Evolutionary conservation across 2,888 invertebrate genomes (phyloP).

Genomic region (Pseudanteris insignis): DNA sequence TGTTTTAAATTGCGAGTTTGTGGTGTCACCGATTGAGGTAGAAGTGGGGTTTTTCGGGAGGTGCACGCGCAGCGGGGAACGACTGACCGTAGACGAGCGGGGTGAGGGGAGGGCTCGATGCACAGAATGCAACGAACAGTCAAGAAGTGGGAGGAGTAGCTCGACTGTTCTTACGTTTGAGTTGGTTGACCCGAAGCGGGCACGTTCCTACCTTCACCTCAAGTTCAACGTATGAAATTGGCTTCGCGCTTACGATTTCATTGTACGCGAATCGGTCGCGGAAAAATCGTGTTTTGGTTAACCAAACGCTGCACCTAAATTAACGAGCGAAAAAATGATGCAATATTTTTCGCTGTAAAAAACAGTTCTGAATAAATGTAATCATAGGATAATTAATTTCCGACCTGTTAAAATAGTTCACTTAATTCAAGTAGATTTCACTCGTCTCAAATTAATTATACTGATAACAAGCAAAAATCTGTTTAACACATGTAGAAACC

Average conservation of each 20-base stretch:
- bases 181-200: constrained; percentile 64
- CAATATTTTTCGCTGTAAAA: no score
- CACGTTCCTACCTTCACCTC: constrained; percentile 58
- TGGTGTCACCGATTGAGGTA: constrained; percentile 19
- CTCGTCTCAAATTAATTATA: constrained; percentile 10
- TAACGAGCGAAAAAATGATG: constrained; percentile 35
- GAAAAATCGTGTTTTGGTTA: constrained; percentile 39
- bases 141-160: constrained; percentile 53
- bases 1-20: no score
- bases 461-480: not conserved
- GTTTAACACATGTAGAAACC: no score
- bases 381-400: constrained; percentile 13
- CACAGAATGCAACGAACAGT: constrained; percentile 53
- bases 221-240: constrained; percentile 58
- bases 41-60: constrained; percentile 24
- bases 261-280: constrained; percentile 48
- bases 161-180: constrained; percentile 57
- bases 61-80: constrained; percentile 48
- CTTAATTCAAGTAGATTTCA: no score
- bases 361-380: constrained; percentile 4
- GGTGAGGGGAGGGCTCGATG: constrained; percentile 46
- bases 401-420: no score
- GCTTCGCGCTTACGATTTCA: constrained; percentile 62
- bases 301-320: constrained; percentile 38
- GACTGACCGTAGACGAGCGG: constrained; percentile 20